Percentiles rank a stretch among this genome's conserved stretches.
phyloP scores from a whole-genome alignment of 2,888 invertebrate species.

The Lasioglossum morio region DNA sequence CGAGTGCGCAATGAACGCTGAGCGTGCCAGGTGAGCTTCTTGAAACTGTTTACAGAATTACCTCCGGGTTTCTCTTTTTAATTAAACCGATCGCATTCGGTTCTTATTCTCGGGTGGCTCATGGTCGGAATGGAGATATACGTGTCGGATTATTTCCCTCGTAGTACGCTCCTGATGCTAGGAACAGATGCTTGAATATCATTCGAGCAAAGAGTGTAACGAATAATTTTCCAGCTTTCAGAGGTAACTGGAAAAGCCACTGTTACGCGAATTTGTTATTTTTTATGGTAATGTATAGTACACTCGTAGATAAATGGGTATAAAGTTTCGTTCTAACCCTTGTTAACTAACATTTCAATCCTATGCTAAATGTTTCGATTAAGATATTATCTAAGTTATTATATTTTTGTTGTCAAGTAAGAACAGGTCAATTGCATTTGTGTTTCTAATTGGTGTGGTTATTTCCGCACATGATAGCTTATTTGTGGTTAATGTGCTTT shows the following conservation, averaged over 20 bases:
- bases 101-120: neutral
- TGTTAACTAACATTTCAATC: too few relatives aligned
- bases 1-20: slow-evolving; percentile 70
- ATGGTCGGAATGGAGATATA: neutral
- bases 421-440: too few relatives aligned
- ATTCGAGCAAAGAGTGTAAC: neutral
- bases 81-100: neutral
- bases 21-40: slow-evolving; percentile 72
- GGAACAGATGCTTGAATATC: neutral
- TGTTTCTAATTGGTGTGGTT: too few relatives aligned
- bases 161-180: neutral
- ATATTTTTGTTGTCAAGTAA: too few relatives aligned
- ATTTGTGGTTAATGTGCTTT: neutral
- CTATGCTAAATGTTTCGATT: too few relatives aligned
- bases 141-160: neutral
- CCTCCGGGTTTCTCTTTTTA: neutral
- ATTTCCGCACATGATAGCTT: too few relatives aligned
- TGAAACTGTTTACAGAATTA: neutral
- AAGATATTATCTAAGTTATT: too few relatives aligned
- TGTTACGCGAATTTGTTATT: neutral
- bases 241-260: neutral
- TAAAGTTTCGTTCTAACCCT: too few relatives aligned
- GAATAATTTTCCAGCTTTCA: neutral
- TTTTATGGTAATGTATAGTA: neutral
- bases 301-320: too few relatives aligned